These are phyloP conservation scores for Drosophila parvula DNA, from an alignment of 1,140 invertebrate species.

Conservation along the genomic window DNA sequence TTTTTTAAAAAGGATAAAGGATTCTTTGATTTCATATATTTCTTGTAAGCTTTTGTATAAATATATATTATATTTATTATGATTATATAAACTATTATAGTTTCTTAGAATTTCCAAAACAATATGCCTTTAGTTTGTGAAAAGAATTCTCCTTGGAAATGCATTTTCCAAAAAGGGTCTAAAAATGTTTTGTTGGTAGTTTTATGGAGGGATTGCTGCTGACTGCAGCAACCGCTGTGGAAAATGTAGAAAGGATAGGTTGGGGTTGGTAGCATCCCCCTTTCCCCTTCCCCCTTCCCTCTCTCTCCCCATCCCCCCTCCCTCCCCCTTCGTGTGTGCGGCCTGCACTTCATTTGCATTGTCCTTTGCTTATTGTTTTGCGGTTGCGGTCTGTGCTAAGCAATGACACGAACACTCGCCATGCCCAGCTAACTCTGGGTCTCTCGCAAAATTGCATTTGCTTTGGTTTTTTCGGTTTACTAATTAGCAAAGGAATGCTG, in stretches of 20 bases:
- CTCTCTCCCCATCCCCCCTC: no score
- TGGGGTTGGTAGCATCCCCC: not conserved
- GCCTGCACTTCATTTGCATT: constrained; percentile 72
- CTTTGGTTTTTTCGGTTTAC: constrained; percentile 66
- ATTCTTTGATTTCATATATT: not conserved
- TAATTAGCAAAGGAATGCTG: constrained; percentile 68
- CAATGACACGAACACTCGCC: constrained; percentile 40
- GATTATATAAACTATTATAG: no score
- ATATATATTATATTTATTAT: no score
- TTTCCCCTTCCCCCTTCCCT: no score
- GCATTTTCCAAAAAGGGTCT: no score
- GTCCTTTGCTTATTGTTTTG: constrained; percentile 72
- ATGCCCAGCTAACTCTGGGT: not conserved
- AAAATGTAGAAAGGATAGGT: not conserved
- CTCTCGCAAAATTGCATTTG: constrained; percentile 70
- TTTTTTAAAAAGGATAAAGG: no score
- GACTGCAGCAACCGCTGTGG: constrained; percentile 17
- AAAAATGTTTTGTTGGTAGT: not conserved
- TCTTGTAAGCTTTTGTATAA: no score
- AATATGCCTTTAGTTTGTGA: no score
- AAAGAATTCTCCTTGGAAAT: no score
- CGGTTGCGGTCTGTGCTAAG: constrained; percentile 69
- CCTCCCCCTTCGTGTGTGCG: not conserved
- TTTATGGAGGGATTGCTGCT: constrained; percentile 4
- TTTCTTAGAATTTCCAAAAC: no score